These are phyloP conservation scores for Epizoanthus stellaris DNA, from an alignment of 92 coral and sea anemone genomes.

Conservation along the genomic window DNA sequence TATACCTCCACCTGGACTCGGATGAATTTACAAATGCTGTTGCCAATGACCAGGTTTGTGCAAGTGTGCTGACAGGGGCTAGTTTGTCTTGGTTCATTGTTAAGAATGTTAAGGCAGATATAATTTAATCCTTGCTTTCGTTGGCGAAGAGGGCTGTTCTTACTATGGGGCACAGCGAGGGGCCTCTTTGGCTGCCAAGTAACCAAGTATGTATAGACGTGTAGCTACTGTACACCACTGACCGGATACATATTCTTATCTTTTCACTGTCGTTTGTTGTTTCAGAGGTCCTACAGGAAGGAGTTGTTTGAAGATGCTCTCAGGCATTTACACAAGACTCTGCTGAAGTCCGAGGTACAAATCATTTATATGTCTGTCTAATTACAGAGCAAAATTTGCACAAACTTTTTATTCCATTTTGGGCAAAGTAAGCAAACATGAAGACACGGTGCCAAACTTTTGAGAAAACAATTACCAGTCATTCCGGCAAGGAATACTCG, in stretches of 20 bases:
- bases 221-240: not conserved
- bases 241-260: not conserved
- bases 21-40: slow-evolving; percentile 90
- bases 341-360: slow-evolving; percentile 86
- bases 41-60: slow-evolving; percentile 91
- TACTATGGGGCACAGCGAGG: not conserved
- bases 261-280: slow-evolving; percentile 18
- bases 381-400: not conserved
- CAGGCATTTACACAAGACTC: slow-evolving; percentile 82
- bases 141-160: no score
- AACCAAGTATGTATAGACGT: no score
- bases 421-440: not conserved
- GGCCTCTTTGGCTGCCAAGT: not conserved
- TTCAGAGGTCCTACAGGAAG: slow-evolving; percentile 90
- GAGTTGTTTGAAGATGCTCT: slow-evolving; percentile 89
- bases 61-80: not conserved
- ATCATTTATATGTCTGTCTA: not conserved
- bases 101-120: no score
- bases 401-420: not conserved
- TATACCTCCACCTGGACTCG: slow-evolving; percentile 90
- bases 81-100: not conserved
- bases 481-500: not conserved
- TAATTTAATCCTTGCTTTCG: no score
- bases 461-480: not conserved
- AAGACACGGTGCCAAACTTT: not conserved